Conservation (phyloP, 2,888 invertebrate genomes). For the Apocheima hispidaria region DNA sequence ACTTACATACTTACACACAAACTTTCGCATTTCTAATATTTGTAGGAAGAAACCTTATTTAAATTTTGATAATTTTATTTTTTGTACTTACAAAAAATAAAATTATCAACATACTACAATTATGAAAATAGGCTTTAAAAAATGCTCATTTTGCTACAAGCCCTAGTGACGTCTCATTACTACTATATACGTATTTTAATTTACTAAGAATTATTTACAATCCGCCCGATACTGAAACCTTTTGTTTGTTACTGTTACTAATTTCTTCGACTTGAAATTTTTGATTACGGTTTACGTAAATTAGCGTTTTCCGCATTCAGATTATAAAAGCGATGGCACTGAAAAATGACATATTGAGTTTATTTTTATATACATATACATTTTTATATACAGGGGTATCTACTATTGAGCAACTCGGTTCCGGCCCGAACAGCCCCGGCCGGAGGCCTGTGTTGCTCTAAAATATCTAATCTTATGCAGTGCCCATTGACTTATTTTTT, state of each 20-base stretch:
- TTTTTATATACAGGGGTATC: background rate
- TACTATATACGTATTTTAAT: conserved; percentile 40
- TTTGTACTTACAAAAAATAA: too few relatives aligned
- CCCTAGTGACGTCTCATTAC: conserved; percentile 6
- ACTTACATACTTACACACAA: too few relatives aligned
- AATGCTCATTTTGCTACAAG: background rate
- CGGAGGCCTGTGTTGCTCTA: too few relatives aligned
- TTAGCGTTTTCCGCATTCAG: conserved; percentile 20
- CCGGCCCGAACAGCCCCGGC: too few relatives aligned
- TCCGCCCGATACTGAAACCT: conserved; percentile 31
- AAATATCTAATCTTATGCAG: too few relatives aligned
- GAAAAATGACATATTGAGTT: background rate
- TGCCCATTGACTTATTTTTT: too few relatives aligned
- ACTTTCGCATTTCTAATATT: too few relatives aligned
- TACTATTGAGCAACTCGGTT: too few relatives aligned
- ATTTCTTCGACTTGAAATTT: conserved; percentile 27
- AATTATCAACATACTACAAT: too few relatives aligned
- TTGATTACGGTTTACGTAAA: conserved; percentile 25
- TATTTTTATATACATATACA: background rate
- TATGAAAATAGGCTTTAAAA: background rate
- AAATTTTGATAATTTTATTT: too few relatives aligned
- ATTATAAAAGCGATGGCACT: conserved; percentile 10
- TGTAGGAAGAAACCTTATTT: too few relatives aligned
- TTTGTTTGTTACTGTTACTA: conserved; percentile 33
- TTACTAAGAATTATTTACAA: conserved; percentile 40